Evolutionary conservation across 2,113 vertebrate species (phyloP), one percentile per base, ranked within the genome.

Genomic region (Stigmatopora argus): DNA sequence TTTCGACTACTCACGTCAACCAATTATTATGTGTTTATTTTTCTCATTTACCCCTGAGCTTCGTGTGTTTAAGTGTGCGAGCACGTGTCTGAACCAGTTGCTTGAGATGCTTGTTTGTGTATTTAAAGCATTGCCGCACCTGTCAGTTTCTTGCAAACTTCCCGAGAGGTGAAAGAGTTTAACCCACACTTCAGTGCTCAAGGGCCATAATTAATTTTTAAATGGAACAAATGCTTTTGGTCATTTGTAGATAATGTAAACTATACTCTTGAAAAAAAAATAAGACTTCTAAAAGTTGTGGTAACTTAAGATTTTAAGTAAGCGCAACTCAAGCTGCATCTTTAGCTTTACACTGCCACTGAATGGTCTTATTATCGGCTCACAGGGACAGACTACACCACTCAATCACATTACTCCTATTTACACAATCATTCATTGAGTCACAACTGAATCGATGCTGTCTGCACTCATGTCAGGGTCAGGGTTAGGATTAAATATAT

Each of bases 161-260:
- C 69, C 58, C 21, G 26, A 57, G 64, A 64, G 77, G 81, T 80
- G 79, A 78, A 70, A 80, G 82, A 66, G 5, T 85, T 88, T 87
- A 87, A 83, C 85, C 85, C 26, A 56, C 5, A 15, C 53, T 34
- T 56, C 26, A 56, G 23, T 48, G 15, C 14, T 17, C 15, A 15
- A 17, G 46, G 46, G 11, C 46, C 46, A 48, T 17, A 48, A 17
- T 48, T 48, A 17, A 4, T 14, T 48, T 48, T 48, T 48, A 48
- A 48, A 17, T 13, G 15, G 14, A 48, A 48, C 46, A 48, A 13
- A 15, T 48, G 46, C 13, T 13, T 17, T 17, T 5, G 46, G 13
- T 17, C 14, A 48, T 48, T 48, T 48, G 46, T 48, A 48, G 14
- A 17, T 48, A 15, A 14, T 4, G 45, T 41, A 41, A 41, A 41